Evolutionary conservation across 2,888 invertebrate genomes (phyloP).

Genomic region (Melinaea menophilus): DNA sequence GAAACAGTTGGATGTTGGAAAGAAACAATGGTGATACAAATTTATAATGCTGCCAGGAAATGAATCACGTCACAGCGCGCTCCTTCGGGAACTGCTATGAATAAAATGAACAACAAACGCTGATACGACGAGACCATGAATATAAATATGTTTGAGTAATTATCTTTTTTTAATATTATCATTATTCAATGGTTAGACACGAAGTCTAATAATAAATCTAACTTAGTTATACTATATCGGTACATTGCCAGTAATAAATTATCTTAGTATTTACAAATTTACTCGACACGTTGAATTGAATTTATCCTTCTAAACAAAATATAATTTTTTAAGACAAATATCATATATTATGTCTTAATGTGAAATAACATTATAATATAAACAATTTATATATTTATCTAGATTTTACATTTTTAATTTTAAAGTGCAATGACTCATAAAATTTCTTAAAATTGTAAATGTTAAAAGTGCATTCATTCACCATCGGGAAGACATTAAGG

Average conservation of each 20-base stretch:
- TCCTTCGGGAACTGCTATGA: conserved; percentile 57
- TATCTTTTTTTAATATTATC: neutral
- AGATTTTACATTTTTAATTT: neutral
- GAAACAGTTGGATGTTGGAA: conserved; percentile 61
- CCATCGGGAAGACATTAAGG: conserved; percentile 62
- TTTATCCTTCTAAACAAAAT: too few relatives aligned
- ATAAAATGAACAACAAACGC: conserved; percentile 67
- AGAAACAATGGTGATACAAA: conserved; percentile 71
- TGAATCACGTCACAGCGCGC: conserved; percentile 66
- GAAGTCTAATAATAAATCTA: too few relatives aligned
- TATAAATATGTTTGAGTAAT: conserved; percentile 33
- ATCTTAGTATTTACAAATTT: too few relatives aligned
- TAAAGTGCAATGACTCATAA: neutral
- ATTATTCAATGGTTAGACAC: too few relatives aligned
- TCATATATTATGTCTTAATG: too few relatives aligned
- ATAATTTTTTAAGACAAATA: too few relatives aligned
- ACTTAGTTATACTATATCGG: neutral
- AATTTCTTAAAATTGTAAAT: conserved; percentile 16
- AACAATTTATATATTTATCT: too few relatives aligned
- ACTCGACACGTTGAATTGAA: too few relatives aligned
- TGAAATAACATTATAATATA: too few relatives aligned
- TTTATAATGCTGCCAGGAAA: conserved; percentile 72
- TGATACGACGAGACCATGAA: conserved; percentile 37
- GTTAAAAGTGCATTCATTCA: conserved; percentile 38
- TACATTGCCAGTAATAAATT: too few relatives aligned